phyloP scores from a whole-genome alignment of 2,888 invertebrate species.

The Tanytarsus gracilentus region DNA sequence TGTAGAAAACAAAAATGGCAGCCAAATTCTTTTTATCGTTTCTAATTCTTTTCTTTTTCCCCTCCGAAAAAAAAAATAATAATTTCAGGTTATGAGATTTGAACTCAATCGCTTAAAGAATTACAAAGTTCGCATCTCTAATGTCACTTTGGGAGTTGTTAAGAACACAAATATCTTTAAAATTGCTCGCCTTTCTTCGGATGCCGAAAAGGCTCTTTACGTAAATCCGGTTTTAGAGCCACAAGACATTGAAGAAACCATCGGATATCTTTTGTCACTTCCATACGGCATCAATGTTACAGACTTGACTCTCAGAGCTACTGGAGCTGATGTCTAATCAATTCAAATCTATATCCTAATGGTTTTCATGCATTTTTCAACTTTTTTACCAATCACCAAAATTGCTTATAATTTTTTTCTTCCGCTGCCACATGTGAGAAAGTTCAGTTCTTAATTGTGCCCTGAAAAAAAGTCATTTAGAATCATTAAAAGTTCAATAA shows the following conservation, averaged over 20 bases:
- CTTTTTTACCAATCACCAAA: no score
- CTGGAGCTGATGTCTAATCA: constrained; percentile 10
- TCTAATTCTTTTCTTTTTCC: not conserved
- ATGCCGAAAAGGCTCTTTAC: not conserved
- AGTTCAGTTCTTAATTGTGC: no score
- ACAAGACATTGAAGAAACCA: constrained; percentile 9
- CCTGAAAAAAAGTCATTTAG: no score
- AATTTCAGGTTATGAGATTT: not conserved
- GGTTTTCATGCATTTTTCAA: no score
- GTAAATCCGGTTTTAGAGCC: not conserved
- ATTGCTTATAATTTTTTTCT: no score
- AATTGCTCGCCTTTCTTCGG: not conserved
- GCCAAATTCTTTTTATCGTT: no score
- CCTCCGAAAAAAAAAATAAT: not conserved
- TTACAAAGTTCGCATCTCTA: constrained; percentile 1
- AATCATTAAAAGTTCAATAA: no score
- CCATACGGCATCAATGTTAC: constrained; percentile 2
- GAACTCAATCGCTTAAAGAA: constrained; percentile 4
- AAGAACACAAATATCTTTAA: constrained; percentile 7
- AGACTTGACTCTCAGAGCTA: constrained; percentile 10
- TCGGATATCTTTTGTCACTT: not conserved
- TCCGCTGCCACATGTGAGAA: no score
- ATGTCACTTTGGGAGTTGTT: not conserved
- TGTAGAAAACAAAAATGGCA: no score
- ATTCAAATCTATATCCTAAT: no score